Percentiles rank a stretch among this genome's conserved stretches.
Evolutionary conservation across 1,140 invertebrate species (phyloP).

Genomic region (Cylas formicarius): DNA sequence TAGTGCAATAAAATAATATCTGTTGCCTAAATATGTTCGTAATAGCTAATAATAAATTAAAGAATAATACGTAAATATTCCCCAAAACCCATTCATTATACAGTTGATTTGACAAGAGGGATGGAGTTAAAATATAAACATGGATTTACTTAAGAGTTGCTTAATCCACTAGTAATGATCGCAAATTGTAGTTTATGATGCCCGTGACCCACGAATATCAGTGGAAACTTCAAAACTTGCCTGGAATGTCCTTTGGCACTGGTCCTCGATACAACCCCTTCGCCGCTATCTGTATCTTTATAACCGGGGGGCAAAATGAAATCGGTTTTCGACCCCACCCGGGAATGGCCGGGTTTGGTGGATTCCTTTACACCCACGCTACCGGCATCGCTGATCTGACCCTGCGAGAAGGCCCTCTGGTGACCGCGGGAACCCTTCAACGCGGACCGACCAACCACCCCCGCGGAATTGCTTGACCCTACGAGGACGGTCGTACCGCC

Average conservation of each 20-base stretch:
- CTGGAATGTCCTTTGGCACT: slow-evolving; percentile 53
- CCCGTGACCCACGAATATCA: no score
- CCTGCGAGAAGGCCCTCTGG: slow-evolving; percentile 78
- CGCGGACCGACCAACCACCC: slow-evolving; percentile 48
- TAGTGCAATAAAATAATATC: not conserved
- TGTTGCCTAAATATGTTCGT: no score
- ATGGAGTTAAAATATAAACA: no score
- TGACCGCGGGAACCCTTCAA: slow-evolving; percentile 66
- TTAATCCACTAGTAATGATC: no score
- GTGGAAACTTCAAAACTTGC: no score
- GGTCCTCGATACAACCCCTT: slow-evolving; percentile 44
- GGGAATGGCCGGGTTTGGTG: slow-evolving; percentile 56
- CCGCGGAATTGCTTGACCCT: slow-evolving; percentile 41
- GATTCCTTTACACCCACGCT: slow-evolving; percentile 39
- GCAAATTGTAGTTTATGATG: no score
- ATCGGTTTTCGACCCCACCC: slow-evolving; percentile 77
- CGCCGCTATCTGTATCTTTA: slow-evolving; percentile 47
- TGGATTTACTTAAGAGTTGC: no score
- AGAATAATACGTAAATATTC: no score
- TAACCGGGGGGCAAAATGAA: slow-evolving; percentile 79
- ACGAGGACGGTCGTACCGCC: slow-evolving; percentile 50
- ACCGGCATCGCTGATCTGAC: slow-evolving; percentile 56
- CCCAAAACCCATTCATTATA: no score
- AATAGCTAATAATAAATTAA: no score
- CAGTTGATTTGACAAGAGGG: no score